A percentile compares a stretch with the other conserved stretches of the same genome.
These are phyloP conservation scores for Ostrea edulis DNA, from an alignment of 1,140 invertebrate genomes.

Conservation along the genomic window DNA sequence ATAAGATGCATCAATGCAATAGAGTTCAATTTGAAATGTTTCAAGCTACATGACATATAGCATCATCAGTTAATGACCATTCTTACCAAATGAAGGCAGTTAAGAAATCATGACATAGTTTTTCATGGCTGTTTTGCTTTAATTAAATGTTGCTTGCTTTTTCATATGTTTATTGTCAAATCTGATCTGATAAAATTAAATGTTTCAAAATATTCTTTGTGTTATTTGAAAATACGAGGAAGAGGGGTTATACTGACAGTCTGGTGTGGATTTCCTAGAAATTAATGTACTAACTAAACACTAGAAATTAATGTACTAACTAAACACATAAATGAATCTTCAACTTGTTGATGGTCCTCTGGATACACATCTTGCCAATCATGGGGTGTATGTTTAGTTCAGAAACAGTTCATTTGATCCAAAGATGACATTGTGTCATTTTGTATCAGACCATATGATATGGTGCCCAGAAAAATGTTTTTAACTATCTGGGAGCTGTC, in stretches of 20 bases:
- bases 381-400: no score
- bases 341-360: no score
- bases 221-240: not conserved
- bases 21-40: not conserved
- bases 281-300: no score
- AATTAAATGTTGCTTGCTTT: conserved; percentile 28
- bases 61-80: not conserved
- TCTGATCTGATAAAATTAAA: conserved; percentile 29
- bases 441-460: no score
- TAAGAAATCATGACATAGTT: not conserved
- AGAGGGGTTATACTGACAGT: not conserved
- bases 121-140: conserved; percentile 21
- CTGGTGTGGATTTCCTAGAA: no score
- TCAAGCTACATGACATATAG: not conserved
- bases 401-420: no score
- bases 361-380: no score
- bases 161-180: conserved; percentile 32
- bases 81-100: not conserved
- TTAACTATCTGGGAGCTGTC: no score
- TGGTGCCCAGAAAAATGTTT: no score
- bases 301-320: no score
- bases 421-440: no score
- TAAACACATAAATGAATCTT: no score
- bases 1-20: not conserved
- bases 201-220: conserved; percentile 5